A percentile compares a stretch with the other conserved stretches of the same genome.
Evolutionary conservation across 2,113 vertebrate genomes (phyloP).

Genomic region (Gadus macrocephalus): DNA sequence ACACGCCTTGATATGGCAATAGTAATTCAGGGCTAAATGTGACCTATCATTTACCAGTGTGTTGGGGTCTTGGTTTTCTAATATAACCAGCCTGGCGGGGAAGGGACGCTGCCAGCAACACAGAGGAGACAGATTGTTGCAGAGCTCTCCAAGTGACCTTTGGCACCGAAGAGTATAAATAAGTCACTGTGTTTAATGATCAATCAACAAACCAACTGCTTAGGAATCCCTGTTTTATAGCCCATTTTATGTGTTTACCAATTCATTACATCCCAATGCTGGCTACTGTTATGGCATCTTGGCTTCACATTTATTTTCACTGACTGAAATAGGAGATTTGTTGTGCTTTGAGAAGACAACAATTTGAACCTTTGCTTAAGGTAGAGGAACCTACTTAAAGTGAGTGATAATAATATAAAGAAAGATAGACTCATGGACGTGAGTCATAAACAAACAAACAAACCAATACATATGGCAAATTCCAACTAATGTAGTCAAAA

Average conservation of each 20-base stretch:
- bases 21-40: not conserved
- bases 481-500: no score
- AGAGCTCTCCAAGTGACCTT: constrained; percentile 76
- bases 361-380: not conserved
- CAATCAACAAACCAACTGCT: constrained; percentile 67
- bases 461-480: no score
- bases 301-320: not conserved
- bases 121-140: constrained; percentile 71
- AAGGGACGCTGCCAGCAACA: not conserved
- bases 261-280: constrained; percentile 29
- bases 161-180: constrained; percentile 70
- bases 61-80: not conserved
- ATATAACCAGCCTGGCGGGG: not conserved
- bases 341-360: not conserved
- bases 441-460: no score
- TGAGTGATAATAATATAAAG: not conserved
- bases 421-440: not conserved
- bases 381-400: not conserved
- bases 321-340: not conserved
- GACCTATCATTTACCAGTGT: not conserved
- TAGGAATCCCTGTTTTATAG: constrained; percentile 63
- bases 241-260: constrained; percentile 48
- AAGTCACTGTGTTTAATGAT: constrained; percentile 82
- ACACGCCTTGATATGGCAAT: no score
- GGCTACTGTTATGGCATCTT: not conserved